Base-by-base conservation (phyloP, 2,888 invertebrate genomes). In the Sycophila texana region DNA sequence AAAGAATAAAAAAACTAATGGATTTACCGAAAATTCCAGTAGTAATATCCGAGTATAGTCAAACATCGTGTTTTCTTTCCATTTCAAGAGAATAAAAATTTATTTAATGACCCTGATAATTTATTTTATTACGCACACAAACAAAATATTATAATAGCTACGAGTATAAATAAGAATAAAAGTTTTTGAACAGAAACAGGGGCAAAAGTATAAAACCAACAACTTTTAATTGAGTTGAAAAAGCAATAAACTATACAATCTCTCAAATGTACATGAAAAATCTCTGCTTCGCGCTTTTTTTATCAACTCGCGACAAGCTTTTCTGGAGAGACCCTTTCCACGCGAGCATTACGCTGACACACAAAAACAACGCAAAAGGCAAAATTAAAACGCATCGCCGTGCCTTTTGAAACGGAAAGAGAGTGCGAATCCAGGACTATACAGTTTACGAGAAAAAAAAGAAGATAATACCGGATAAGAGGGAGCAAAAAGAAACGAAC, bases 361-460 rank as follows among this genome's bases (percentile, higher is more conserved):
- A 7, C 14, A 53, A 53, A 53, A 53, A 53, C 53, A 53, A 53
- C 16, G 16, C 12, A 53, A 53, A 14, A n/a, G n/a, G n/a, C 16
- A 53, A 53, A 60, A 60, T 60, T 22, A 60, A 60, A 22, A 60
- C 53, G 13, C 60, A 60, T 60, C 60, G 60, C 22, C 13, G 26
- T 30, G 26, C 30, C 20, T n/a, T 53, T 53, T 20, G 12, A 20
- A 20, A 18, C 2, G 18, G 14, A 53, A 53, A 53, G n/a, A 53
- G n/a, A 53, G 53, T n/a, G n/a, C 53, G 4, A 53, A 53, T 53
- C 53, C 53, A 53, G 16, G 53, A n/a, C 39, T 39, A 53, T 1
- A 53, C 14, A 53, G 53, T 53, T 53, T 53, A n/a, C 53, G n/a
- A 53, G 12, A 53, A 53, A 39, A 53, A 53, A n/a, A 14, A 14